phyloP scores from a whole-genome alignment of 2,888 invertebrate species.

The Pyrocoelia pectoralis region DNA sequence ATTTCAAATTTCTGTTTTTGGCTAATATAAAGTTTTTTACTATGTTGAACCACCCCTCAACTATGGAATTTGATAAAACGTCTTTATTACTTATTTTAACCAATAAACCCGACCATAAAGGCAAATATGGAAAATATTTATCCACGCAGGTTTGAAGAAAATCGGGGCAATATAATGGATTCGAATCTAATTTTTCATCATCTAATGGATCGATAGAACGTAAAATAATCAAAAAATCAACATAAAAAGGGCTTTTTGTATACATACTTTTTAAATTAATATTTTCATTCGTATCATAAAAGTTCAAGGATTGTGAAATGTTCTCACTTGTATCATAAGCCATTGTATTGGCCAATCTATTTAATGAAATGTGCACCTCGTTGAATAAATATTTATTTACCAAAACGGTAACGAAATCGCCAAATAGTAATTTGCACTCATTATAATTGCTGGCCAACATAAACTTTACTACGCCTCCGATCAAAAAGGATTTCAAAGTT shows the following conservation, averaged over 20 bases:
- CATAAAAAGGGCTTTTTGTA: neutral
- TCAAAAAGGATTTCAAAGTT: constrained; percentile 4
- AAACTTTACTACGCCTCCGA: neutral
- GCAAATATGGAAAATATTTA: constrained; percentile 6
- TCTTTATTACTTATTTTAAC: neutral
- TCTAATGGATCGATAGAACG: neutral
- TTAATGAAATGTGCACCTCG: neutral
- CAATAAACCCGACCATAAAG: neutral
- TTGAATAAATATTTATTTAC: neutral
- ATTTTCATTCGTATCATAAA: neutral
- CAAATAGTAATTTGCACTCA: neutral
- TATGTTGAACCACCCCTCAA: neutral
- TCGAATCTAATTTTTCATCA: neutral
- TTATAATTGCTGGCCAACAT: neutral
- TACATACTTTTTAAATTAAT: neutral
- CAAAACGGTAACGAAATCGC: neutral
- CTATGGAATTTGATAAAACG: constrained; percentile 1
- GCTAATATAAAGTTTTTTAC: neutral
- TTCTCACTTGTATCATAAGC: neutral
- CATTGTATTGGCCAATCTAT: neutral
- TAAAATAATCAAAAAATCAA: neutral
- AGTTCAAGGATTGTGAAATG: neutral
- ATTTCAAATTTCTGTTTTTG: neutral
- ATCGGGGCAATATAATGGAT: neutral
- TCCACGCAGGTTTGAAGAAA: neutral